These are phyloP conservation scores for Ooceraea biroi DNA, from an alignment of 1,140 invertebrate species.

Conservation along the genomic window DNA sequence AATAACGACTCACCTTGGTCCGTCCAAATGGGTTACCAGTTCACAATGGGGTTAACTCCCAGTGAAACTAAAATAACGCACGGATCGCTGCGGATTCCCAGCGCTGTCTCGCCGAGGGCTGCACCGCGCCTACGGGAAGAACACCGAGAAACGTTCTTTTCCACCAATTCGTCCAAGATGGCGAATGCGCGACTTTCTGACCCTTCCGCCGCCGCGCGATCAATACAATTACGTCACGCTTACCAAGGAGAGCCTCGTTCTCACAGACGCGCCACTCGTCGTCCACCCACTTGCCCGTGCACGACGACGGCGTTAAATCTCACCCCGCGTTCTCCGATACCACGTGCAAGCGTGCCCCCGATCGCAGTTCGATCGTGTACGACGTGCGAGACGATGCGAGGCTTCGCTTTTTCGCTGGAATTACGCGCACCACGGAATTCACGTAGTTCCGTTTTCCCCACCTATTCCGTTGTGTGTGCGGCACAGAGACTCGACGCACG, in stretches of 20 bases:
- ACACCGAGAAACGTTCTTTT: slow-evolving; percentile 84
- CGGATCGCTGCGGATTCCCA: slow-evolving; percentile 87
- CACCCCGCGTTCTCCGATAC: too few relatives aligned
- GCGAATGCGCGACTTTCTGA: slow-evolving; percentile 85
- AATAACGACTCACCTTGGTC: slow-evolving; percentile 88
- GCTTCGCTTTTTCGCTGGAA: slow-evolving; percentile 36
- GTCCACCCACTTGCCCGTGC: too few relatives aligned
- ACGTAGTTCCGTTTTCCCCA: background rate
- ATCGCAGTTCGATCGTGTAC: too few relatives aligned
- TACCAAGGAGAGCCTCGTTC: slow-evolving; percentile 75
- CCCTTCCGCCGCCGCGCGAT: slow-evolving; percentile 84
- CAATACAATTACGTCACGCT: slow-evolving; percentile 89
- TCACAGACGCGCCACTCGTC: slow-evolving; percentile 75
- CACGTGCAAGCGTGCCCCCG: too few relatives aligned
- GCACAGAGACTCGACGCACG: slow-evolving; percentile 62
- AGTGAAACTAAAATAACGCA: slow-evolving; percentile 85
- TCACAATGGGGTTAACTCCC: slow-evolving; percentile 88
- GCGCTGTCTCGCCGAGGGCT: slow-evolving; percentile 76
- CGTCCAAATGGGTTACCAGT: slow-evolving; percentile 90
- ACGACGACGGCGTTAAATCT: too few relatives aligned
- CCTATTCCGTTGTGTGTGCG: slow-evolving; percentile 53
- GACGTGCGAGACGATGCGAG: background rate
- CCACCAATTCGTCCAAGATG: slow-evolving; percentile 87
- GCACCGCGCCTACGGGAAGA: slow-evolving; percentile 80
- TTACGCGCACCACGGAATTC: slow-evolving; percentile 7